Base-by-base conservation (phyloP, 2,113 vertebrate genomes). In the Holacanthus passer region DNA sequence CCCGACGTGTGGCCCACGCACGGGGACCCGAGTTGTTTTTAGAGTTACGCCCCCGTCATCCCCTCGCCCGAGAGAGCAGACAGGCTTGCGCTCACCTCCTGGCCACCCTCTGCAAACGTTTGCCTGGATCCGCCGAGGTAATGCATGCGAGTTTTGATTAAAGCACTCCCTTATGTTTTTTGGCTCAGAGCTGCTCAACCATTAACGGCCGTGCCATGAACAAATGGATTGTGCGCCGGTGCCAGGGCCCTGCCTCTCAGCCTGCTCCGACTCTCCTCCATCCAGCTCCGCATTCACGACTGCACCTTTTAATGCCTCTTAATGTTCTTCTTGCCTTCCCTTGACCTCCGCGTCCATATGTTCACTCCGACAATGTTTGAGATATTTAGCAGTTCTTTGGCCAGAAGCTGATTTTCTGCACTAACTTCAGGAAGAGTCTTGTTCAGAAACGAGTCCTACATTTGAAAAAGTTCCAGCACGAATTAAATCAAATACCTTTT, bases 111-210 rank as follows among this genome's bases (percentile, higher is more conserved):
- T 80, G 66, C 80, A 85, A 86, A 87, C 68, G 60, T 84, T 88
- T 80, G 83, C 82, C 4, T 78, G 27, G 68, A 73, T 80, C 80
- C 53, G 69, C 35, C n/a, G 73, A 79, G 89, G 88, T 89, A 87
- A 92, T 88, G 78, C 84, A 92, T 89, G 87, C 87, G 9, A 50
- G 84, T 89, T 92, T 92, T 94, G 91, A 94, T 94, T 94, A 92
- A 93, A 94, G 75, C 89, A 11, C 76, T 90, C 80, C 83, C 88
- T 89, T 86, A 87, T 92, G 90, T 91, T 88, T 84, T 88, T 88
- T 89, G 91, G 89, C 93, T 74, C 55, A 0, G 83, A 80, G 82
- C 72, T 78, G 82, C 78, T 88, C 78, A 72, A 76, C 76, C 87
- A 89, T 93, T 91, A 91, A 84, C 65, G 83, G 77, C 78, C 52